These are phyloP conservation scores for Archips xylosteana DNA, from an alignment of 2,888 invertebrate genomes.

Conservation along the genomic window DNA sequence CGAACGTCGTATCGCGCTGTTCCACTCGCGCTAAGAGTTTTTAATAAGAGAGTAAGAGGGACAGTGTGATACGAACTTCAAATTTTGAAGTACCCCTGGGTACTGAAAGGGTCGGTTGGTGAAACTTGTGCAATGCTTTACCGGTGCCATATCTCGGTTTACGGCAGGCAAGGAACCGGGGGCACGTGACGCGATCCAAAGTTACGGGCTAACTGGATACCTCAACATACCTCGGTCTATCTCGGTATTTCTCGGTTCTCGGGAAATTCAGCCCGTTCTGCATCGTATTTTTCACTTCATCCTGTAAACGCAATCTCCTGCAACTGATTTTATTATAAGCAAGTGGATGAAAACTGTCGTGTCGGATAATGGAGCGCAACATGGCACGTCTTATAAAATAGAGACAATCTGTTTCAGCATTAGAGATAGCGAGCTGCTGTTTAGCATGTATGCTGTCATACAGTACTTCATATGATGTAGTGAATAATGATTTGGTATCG, in stretches of 20 bases:
- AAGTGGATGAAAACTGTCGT: constrained; percentile 13
- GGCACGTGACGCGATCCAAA: constrained; percentile 22
- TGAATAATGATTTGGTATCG: too few species aligned
- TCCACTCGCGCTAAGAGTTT: too few species aligned
- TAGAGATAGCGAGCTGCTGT: too few species aligned
- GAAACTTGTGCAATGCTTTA: constrained; percentile 23
- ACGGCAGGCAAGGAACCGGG: background rate
- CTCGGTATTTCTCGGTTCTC: constrained; percentile 24
- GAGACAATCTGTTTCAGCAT: too few species aligned
- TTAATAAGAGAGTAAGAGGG: too few species aligned
- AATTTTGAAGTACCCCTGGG: too few species aligned
- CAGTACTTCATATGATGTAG: too few species aligned
- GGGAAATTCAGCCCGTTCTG: constrained; percentile 36
- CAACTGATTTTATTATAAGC: constrained; percentile 26
- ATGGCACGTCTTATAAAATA: background rate
- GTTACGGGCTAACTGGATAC: constrained; percentile 26
- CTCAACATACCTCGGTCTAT: constrained; percentile 13
- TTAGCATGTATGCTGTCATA: too few species aligned
- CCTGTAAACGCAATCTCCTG: constrained; percentile 28
- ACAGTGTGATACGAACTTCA: too few species aligned
- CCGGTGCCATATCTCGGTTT: constrained; percentile 16
- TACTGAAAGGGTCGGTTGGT: background rate
- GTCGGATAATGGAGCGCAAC: constrained; percentile 22
- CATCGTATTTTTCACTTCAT: constrained; percentile 22
- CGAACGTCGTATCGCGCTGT: too few species aligned